Evolutionary conservation across 37 sponge, comb jelly and placozoan genomes (phyloP).

Genomic region (Bolinopsis microptera): DNA sequence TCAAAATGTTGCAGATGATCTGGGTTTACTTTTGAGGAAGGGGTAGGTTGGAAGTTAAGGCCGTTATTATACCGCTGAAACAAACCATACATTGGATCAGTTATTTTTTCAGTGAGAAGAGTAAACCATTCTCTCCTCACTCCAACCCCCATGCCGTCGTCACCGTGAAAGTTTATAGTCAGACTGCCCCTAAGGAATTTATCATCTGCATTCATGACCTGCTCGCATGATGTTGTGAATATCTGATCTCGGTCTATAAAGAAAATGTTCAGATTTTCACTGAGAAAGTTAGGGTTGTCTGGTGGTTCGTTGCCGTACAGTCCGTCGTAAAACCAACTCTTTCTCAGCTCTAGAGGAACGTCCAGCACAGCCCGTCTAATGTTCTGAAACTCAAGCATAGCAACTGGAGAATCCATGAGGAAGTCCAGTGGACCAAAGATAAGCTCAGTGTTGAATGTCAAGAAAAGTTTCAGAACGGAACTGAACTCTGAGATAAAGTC

Average conservation of each 20-base stretch:
- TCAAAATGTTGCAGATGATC: slow-evolving; percentile 50
- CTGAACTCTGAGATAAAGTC: slow-evolving; percentile 20
- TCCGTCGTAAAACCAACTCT: slow-evolving; percentile 45
- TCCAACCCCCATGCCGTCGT: slow-evolving; percentile 59
- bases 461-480: slow-evolving; percentile 44
- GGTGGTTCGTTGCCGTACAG: neutral
- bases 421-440: slow-evolving; percentile 56
- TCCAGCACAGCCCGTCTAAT: slow-evolving; percentile 4
- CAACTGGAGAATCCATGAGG: neutral
- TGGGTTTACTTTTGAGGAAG: slow-evolving; percentile 34
- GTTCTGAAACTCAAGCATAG: slow-evolving; percentile 14
- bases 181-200: neutral
- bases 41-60: slow-evolving; percentile 57
- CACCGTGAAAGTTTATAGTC: slow-evolving; percentile 55
- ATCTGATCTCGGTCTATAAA: slow-evolving; percentile 50
- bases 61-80: slow-evolving; percentile 57
- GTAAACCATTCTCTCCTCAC: slow-evolving; percentile 64
- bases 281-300: slow-evolving; percentile 34
- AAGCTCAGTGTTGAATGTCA: slow-evolving; percentile 53
- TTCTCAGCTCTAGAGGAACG: slow-evolving; percentile 36
- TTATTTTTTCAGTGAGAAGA: slow-evolving; percentile 30
- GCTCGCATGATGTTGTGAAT: slow-evolving; percentile 52
- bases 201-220: slow-evolving; percentile 38
- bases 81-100: slow-evolving; percentile 50
- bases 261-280: slow-evolving; percentile 64